Percentiles rank a stretch among this genome's conserved stretches.
phyloP scores from a whole-genome alignment of 2,888 invertebrate genomes.

The Agrotis exclamationis region DNA sequence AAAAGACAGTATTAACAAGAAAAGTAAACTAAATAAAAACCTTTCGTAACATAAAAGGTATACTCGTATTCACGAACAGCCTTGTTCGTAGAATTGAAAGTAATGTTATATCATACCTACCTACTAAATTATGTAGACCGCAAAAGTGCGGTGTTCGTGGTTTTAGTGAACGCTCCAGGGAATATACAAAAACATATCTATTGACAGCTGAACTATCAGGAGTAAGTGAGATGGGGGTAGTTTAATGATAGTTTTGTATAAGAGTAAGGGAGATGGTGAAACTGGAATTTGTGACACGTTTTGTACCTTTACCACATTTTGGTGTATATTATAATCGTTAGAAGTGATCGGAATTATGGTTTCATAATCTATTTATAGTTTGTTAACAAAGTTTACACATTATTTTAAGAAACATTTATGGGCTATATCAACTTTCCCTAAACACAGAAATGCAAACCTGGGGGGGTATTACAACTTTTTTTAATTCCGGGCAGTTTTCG shows the following conservation, averaged over 20 bases:
- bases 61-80: not conserved
- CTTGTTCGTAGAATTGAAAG: slow-evolving; percentile 12
- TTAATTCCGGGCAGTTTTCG: too few species aligned
- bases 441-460: too few species aligned
- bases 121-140: slow-evolving; percentile 36
- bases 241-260: not conserved
- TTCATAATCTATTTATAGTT: not conserved
- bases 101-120: not conserved
- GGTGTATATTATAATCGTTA: slow-evolving; percentile 1
- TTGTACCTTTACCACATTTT: slow-evolving; percentile 14
- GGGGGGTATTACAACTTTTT: too few species aligned
- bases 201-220: slow-evolving; percentile 11
- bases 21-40: too few species aligned
- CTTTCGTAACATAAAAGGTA: too few species aligned
- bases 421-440: too few species aligned
- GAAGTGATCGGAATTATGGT: not conserved
- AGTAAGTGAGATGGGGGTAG: slow-evolving; percentile 4
- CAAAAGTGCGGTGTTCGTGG: slow-evolving; percentile 45
- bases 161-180: slow-evolving; percentile 18
- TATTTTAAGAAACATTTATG: too few species aligned
- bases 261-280: slow-evolving; percentile 9
- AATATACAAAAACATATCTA: slow-evolving; percentile 19
- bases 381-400: too few species aligned
- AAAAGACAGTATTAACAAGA: too few species aligned
- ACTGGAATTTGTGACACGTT: not conserved